Conservation (phyloP, 2,888 invertebrate genomes). For the Spatulosminthurus flaviceps region DNA sequence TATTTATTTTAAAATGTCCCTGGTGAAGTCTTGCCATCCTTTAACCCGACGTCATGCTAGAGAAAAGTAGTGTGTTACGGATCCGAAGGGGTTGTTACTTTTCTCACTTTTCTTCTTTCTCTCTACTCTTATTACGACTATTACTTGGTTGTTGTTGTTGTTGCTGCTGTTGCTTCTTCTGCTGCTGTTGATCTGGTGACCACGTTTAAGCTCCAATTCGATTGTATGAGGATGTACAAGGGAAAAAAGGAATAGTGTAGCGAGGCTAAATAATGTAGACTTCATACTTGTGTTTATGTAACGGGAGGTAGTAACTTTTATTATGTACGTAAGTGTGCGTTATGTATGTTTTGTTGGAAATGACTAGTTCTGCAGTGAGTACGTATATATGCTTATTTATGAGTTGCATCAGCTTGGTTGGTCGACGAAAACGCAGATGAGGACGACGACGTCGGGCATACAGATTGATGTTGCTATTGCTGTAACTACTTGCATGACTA, state of each 20-base stretch:
- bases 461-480: constrained; percentile 50
- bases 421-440: constrained; percentile 48
- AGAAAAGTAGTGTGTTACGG: constrained; percentile 15
- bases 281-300: constrained; percentile 34
- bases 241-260: constrained; percentile 5
- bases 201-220: constrained; percentile 27
- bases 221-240: constrained; percentile 5
- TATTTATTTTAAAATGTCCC: constrained; percentile 47
- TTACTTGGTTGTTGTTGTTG: neutral
- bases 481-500: constrained; percentile 36
- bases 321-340: constrained; percentile 18
- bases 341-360: constrained; percentile 34
- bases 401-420: constrained; percentile 51
- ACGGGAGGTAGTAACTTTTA: constrained; percentile 36
- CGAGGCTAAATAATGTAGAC: constrained; percentile 44
- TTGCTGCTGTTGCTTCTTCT: neutral
- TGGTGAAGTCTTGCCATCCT: constrained; percentile 19
- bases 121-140: neutral
- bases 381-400: constrained; percentile 50
- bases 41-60: neutral
- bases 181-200: constrained; percentile 33
- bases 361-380: constrained; percentile 5
- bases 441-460: constrained; percentile 47
- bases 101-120: neutral
- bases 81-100: neutral